Evolutionary conservation across 2,888 invertebrate genomes (phyloP).

Genomic region (Apamea sordens): DNA sequence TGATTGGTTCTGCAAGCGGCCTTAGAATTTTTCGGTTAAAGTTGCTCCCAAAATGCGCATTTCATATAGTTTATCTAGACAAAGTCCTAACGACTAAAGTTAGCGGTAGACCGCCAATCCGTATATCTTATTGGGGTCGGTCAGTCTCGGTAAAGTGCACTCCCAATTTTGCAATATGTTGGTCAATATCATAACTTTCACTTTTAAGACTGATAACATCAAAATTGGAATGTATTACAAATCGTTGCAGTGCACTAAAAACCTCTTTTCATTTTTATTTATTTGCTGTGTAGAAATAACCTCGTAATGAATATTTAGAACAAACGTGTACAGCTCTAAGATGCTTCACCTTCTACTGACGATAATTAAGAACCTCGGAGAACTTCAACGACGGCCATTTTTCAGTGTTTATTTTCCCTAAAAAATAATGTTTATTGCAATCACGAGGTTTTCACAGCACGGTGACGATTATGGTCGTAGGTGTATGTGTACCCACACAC

Average conservation of each 20-base stretch:
- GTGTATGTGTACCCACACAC: not conserved
- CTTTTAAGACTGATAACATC: constrained; percentile 8
- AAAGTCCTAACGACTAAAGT: not conserved
- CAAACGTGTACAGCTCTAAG: not conserved
- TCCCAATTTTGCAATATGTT: constrained; percentile 17
- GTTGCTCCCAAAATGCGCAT: not conserved
- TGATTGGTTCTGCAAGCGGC: not conserved
- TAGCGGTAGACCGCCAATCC: not conserved
- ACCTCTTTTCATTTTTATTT: not conserved
- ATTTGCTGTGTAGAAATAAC: not conserved
- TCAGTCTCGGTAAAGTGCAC: not conserved
- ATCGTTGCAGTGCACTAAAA: constrained; percentile 5
- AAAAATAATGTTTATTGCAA: not conserved
- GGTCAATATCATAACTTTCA: constrained; percentile 34
- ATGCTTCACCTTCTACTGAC: not conserved
- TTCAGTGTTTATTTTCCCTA: not conserved
- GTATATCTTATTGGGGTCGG: not conserved
- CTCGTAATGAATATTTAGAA: not conserved
- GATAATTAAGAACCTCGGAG: not conserved
- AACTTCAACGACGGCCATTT: not conserved
- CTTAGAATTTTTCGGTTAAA: not conserved
- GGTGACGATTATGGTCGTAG: not conserved
- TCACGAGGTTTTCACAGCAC: not conserved
- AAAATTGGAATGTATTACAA: constrained; percentile 15
- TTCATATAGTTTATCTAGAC: not conserved